Evolutionary conservation across 2,113 vertebrate genomes (phyloP), one percentile per base, ranked within the genome.

Genomic region (Accipiter virgatus): DNA sequence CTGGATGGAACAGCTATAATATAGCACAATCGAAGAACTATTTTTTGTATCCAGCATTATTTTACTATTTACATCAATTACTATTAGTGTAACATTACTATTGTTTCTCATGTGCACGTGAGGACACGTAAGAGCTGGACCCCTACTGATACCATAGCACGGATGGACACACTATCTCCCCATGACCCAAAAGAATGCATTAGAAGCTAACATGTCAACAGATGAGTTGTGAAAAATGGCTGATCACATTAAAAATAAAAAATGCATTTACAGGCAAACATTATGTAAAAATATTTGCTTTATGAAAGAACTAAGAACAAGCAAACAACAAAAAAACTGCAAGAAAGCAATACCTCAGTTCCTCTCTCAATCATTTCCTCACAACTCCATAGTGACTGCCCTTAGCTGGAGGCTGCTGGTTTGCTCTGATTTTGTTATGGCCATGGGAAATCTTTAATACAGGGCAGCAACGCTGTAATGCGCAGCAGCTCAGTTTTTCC

Each of bases 171-270:
- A 18, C 26, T 32, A n/a, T 53, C 34, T 70, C 40, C 31, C n/a
- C 0, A 0, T 32, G 58, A 91, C 14, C 19, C 32, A 19, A 61
- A 81, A 58, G 34, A 86, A 89, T 42, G 56, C 22, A 62, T 80
- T 73, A 93, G 73, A 92, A 95, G 47, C 56, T 79, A 92, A 55
- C 11, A 65, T 3, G 29, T 82, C 86, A 78, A 79, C 5, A 89
- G 48, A 94, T 55, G 93, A 93, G 63, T 58, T 77, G 62, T 87
- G 70, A 79, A 72, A 93, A 95, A 91, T 79, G 94, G 81, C 45
- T 77, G 50, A 85, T 62, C 0, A 3, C 62, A 90, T 70, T 73
- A 77, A 89, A 96, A 97, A 63, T 16, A 14, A 50, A 92, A 95
- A 88, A 92, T 36, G 50, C 31, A 87, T 8, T 68, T 56, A 72